Percentiles rank a stretch among this genome's conserved stretches.
phyloP scores from a whole-genome alignment of 2,888 invertebrate species.

The Erebia ligea region DNA sequence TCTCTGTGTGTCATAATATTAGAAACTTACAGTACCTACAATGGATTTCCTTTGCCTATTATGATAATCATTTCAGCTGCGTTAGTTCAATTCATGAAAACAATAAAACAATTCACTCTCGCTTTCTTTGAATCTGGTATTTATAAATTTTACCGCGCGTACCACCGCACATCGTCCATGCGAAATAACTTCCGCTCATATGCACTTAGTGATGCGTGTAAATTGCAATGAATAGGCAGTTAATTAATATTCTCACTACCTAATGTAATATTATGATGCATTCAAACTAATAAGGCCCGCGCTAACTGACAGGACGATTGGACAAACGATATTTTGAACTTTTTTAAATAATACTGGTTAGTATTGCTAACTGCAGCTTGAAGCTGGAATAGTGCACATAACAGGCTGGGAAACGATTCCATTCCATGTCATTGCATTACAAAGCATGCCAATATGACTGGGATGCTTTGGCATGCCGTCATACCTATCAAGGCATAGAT shows the following conservation, averaged over 20 bases:
- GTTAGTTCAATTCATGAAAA: slow-evolving; percentile 30
- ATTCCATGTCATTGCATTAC: too few species aligned
- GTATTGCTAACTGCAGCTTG: too few species aligned
- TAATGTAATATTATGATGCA: slow-evolving; percentile 11
- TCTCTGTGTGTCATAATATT: too few species aligned
- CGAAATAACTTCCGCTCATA: slow-evolving; percentile 31
- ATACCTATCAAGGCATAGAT: neutral
- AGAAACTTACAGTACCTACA: neutral
- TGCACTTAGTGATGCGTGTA: slow-evolving; percentile 26
- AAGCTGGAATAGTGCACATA: too few species aligned
- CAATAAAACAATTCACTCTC: slow-evolving; percentile 36
- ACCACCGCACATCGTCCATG: slow-evolving; percentile 30
- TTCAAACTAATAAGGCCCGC: neutral
- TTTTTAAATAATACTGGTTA: neutral
- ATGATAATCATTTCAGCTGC: slow-evolving; percentile 9
- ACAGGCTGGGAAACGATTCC: too few species aligned
- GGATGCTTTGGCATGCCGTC: neutral
- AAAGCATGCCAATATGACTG: too few species aligned
- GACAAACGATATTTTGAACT: neutral
- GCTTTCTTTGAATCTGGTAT: slow-evolving; percentile 35
- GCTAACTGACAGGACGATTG: neutral
- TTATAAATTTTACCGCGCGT: slow-evolving; percentile 28
- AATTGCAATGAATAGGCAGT: slow-evolving; percentile 22
- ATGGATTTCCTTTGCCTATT: neutral
- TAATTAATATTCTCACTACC: slow-evolving; percentile 18